Evolutionary conservation across 2,888 invertebrate genomes (phyloP), one percentile per base, ranked within the genome.

Genomic region (Phania funesta): DNA sequence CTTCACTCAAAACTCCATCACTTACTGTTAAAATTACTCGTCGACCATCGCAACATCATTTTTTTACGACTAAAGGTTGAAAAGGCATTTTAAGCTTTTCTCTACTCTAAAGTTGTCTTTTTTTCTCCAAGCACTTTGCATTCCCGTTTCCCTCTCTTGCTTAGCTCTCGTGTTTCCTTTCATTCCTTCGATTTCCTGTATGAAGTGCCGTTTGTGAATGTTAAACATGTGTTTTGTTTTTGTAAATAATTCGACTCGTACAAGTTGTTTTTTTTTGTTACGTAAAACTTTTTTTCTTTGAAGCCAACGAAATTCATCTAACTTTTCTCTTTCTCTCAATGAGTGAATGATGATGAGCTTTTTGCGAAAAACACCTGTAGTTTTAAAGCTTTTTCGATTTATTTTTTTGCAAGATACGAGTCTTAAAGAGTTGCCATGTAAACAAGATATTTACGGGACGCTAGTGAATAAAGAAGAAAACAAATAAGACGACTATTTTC

Each of bases 1-100:
- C 86, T 86, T 85, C 87, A 85, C 85, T 88, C 80, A 86, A 86
- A 88, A 88, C 86, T 88, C 87, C 88, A 86, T 85, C 86, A 88
- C 88, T 84, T 85, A 88, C 89, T 88, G 88, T 78, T 71, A 65
- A 54, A 80, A 78, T 82, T 82, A 74, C n/a, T n/a, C n/a, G n/a
- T n/a, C n/a, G n/a, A n/a, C n/a, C 71, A 78, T 82, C 82, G 75
- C 74, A 82, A 75, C 44, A 56, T 76, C 24, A 16, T 71, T 60
- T 44, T 71, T 74, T 50, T 82, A 24, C 60, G n/a, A 41, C 16
- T 50, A 22, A 2, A 32, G 13, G 44, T 46, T 35, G 18, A 24
- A 54, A 18, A 26, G 6, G 18, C 13, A 64, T 70, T 54, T 56
- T 58, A 13, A 73, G 50, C 58, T 65, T 65, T 71, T 78, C 65